Evolutionary conservation across 2,888 invertebrate genomes (phyloP).

Genomic region (Nephrocerus scutellatus): DNA sequence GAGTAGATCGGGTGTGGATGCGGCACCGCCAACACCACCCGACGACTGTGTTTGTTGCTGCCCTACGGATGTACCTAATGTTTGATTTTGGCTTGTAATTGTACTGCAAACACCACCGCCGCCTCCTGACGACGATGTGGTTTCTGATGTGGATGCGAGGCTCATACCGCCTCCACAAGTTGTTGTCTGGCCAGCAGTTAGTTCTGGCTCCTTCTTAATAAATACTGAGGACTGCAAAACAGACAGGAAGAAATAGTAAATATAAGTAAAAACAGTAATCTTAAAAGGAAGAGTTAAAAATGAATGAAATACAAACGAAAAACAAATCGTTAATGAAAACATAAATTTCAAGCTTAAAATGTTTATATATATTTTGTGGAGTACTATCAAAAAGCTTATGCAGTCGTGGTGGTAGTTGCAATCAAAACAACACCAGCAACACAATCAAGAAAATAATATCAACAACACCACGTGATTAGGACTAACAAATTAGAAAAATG

Average conservation of each 20-base stretch:
- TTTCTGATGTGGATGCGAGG: constrained; percentile 23
- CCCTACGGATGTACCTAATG: constrained; percentile 25
- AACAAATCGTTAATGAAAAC: too few relatives aligned
- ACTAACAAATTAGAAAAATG: too few relatives aligned
- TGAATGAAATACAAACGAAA: constrained; percentile 1
- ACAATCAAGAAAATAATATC: too few relatives aligned
- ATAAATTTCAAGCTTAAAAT: too few relatives aligned
- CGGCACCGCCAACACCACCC: constrained; percentile 6
- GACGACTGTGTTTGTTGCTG: constrained; percentile 21
- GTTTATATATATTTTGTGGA: too few relatives aligned
- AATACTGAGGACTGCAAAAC: constrained; percentile 43
- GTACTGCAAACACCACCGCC: constrained; percentile 39
- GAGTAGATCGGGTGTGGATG: constrained; percentile 16
- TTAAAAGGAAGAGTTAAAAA: constrained; percentile 5
- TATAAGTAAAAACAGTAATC: constrained; percentile 6
- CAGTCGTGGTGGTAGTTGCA: too few relatives aligned
- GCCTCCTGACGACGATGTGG: constrained; percentile 40
- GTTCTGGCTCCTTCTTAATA: constrained; percentile 53
- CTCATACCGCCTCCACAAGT: constrained; percentile 29
- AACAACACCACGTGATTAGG: too few relatives aligned
- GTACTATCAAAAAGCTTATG: too few relatives aligned
- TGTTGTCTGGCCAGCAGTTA: constrained; percentile 35
- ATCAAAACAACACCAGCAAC: too few relatives aligned
- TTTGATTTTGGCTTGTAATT: constrained; percentile 26
- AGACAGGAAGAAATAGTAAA: constrained; percentile 9